Conservation (phyloP, 2,888 invertebrate species). For the Teleogryllus oceanicus region DNA sequence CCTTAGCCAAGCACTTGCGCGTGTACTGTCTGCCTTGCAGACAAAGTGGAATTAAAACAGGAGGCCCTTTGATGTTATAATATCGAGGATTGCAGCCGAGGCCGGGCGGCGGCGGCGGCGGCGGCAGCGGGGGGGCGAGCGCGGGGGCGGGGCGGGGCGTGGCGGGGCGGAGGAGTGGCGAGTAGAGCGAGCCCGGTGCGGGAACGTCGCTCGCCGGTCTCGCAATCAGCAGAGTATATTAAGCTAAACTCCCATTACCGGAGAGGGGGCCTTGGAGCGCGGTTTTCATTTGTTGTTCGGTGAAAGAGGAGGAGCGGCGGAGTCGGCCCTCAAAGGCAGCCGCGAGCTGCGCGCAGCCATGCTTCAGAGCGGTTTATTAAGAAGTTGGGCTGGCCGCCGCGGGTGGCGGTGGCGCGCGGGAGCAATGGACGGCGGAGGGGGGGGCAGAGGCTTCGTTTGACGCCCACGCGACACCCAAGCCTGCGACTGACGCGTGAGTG, state of each 20-base stretch:
- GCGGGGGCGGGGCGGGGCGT: not conserved
- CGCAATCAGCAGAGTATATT: slow-evolving; percentile 37
- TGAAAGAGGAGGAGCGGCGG: not conserved
- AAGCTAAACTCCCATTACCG: slow-evolving; percentile 38
- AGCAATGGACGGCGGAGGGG: not conserved
- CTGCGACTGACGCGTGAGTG: not conserved
- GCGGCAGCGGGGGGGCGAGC: not conserved
- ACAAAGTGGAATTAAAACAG: slow-evolving; percentile 58
- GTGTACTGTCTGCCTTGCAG: slow-evolving; percentile 48
- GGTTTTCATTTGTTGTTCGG: slow-evolving; percentile 18
- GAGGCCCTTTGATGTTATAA: slow-evolving; percentile 52
- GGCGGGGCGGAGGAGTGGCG: not conserved
- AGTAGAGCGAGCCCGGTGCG: not conserved
- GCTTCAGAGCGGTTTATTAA: slow-evolving; percentile 36
- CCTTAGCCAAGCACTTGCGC: slow-evolving; percentile 44
- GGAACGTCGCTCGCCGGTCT: slow-evolving; percentile 28
- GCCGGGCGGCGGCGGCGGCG: slow-evolving; percentile 24
- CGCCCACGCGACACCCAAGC: not conserved
- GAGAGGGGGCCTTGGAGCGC: slow-evolving; percentile 28
- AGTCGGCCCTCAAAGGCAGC: not conserved
- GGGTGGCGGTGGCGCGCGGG: slow-evolving; percentile 18
- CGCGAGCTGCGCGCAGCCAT: slow-evolving; percentile 24
- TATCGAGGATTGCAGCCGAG: slow-evolving; percentile 34
- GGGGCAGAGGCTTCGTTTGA: not conserved
- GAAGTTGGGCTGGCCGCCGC: slow-evolving; percentile 31